Evolutionary conservation across 30 jellyfish, hydroid and myxozoan species (phyloP), one percentile per base, ranked within the genome.

Genomic region (Aurelia coerulea): DNA sequence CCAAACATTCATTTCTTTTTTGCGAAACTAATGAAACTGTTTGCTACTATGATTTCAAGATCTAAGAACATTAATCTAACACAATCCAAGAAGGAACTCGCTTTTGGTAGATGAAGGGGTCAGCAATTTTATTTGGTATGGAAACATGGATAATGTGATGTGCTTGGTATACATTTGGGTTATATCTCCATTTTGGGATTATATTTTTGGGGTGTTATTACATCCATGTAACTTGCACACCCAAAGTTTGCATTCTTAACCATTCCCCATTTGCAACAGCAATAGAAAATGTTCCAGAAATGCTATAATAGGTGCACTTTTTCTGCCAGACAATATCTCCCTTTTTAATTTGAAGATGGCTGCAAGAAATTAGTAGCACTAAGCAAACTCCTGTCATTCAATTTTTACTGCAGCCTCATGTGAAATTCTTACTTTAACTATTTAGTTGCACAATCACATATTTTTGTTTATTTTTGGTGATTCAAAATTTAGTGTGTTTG

Each of bases 171-270:
- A 58, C 68, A 58, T 2, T 58, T 58, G 68, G 68, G 68, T 58
- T 58, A 58, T 58, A 58, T 58, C 68, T 18, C 29, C 68, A 58
- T 58, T 58, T 58, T 58, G 14, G 68, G 68, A 58, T 58, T 58
- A 58, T 58, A 58, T 58, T 58, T 58, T 58, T 58, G 8, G 68
- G 68, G 68, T 15, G 8, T 58, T 58, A 9, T 4, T 3, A 58
- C 68, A 2, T 58, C 68, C 68, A 58, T 58, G 68, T 2, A 2
- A 9, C 7, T 58, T 58, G 68, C 29, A 58, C 68, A 58, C 68
- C 68, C 68, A 58, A 9, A 58, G 68, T 58, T 58, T 9, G 65
- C 14, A 58, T 58, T 58, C 7, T 58, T 58, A 58, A 53, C 65
- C 65, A 53, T 53, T 53, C 65, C 16, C 65, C 16, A 53, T 16